A percentile compares a stretch with the other conserved stretches of the same genome.
Conservation (phyloP, 1,140 invertebrate species). For the Agrypnia vestita region DNA sequence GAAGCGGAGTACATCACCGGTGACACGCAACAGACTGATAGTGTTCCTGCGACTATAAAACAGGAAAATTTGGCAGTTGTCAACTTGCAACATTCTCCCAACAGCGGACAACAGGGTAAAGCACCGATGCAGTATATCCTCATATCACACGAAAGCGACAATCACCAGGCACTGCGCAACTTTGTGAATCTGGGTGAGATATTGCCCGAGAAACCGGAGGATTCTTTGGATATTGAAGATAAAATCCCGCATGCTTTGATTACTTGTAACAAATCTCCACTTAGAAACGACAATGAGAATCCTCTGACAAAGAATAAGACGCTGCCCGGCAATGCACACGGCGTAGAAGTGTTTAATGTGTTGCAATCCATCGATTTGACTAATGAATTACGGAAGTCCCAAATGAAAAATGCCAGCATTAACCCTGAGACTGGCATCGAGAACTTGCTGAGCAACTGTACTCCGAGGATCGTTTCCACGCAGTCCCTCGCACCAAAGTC, state of each 20-base stretch:
- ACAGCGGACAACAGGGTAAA: not conserved
- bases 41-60: not conserved
- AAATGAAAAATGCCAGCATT: not conserved
- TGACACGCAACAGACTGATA: not conserved
- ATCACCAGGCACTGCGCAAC: not conserved
- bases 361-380: conserved; percentile 28
- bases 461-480: conserved; percentile 6
- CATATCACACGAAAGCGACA: not conserved
- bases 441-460: not conserved
- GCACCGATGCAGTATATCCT: not conserved
- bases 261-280: conserved; percentile 1
- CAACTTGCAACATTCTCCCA: not conserved
- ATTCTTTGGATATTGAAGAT: conserved; percentile 16
- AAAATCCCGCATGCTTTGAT: conserved; percentile 23
- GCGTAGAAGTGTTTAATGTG: conserved; percentile 13
- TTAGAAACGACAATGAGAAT: not conserved
- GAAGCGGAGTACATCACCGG: not conserved
- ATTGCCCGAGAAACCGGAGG: not conserved
- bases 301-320: too few relatives aligned
- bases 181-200: not conserved
- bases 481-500: not conserved
- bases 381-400: not conserved
- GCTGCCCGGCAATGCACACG: not conserved
- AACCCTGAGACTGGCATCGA: not conserved
- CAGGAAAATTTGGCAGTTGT: not conserved